Evolutionary conservation across 2,797 vertebrate genomes (phyloP), one percentile per base, ranked within the genome.

Genomic region (Acestrorhynchus altus): DNA sequence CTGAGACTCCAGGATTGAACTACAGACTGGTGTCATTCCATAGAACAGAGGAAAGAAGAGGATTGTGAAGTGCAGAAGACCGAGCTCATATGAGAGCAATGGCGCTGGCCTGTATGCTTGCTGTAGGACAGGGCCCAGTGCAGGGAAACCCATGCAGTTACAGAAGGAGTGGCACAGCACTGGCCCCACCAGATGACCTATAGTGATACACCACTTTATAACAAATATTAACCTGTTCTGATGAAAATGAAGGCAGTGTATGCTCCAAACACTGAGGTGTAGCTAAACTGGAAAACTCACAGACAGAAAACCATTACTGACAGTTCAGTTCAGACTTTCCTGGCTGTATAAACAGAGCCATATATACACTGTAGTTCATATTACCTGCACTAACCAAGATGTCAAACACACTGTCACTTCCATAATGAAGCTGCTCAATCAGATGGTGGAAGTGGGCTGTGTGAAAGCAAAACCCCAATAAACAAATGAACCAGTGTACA

Each of bases 151-250:
- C 84, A 93, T 93, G 80, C 92, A 93, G 88, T 95, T 96, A 78
- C 94, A 96, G 89, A 95, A 96, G 0, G 93, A 95, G 74, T 94
- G 94, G 71, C 94, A 96, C 83, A 96, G 87, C 31, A 96, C 90
- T 0, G 92, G 94, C 46, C 93, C 94, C 3, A 93, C 88, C 72
- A 95, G 82, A 80, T 95, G 94, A 75, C 93, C 93, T 95, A n/a
- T n/a, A n/a, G n/a, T n/a, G n/a, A n/a, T n/a, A n/a, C n/a, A n/a
- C n/a, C n/a, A n/a, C n/a, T n/a, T n/a, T n/a, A n/a, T n/a, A n/a
- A n/a, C n/a, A 54, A n/a, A 47, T 18, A 47, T 16, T 47, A 16
- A 94, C 93, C 92, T 86, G 93, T 94, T 73, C 94, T 91, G 80
- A 95, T 91, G 82, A 94, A 95, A 84, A 95, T 88, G 78, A 95